These are phyloP conservation scores for Heliocidaris erythrogramma DNA, from an alignment of 35 echinoderm and acorn worm species.

Conservation along the genomic window DNA sequence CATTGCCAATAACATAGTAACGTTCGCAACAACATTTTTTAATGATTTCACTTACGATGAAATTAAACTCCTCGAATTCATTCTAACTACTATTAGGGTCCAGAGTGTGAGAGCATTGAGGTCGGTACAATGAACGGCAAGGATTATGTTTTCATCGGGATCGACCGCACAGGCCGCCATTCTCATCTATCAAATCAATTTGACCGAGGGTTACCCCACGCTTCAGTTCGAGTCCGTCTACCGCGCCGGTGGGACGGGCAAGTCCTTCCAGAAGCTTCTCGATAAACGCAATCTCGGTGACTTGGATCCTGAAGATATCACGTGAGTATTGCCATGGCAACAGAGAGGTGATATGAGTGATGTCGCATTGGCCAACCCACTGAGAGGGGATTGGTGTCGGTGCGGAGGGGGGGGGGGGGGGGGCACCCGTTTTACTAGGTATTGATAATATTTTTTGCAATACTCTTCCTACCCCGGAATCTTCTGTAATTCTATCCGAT, in stretches of 20 bases:
- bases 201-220: background rate
- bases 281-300: conserved; percentile 62
- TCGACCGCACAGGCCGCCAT: conserved; percentile 65
- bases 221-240: conserved; percentile 68
- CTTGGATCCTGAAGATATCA: conserved; percentile 79
- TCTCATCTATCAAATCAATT: conserved; percentile 61
- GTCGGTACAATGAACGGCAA: conserved; percentile 64
- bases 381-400: background rate
- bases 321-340: conserved; percentile 39
- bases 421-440: too few relatives aligned
- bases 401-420: background rate
- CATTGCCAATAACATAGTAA: too few relatives aligned
- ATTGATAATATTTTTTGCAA: too few relatives aligned
- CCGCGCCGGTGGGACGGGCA: conserved; percentile 57
- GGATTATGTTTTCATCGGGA: conserved; percentile 61
- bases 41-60: too few relatives aligned
- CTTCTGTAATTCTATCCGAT: too few relatives aligned
- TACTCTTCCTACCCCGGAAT: too few relatives aligned
- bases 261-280: conserved; percentile 68
- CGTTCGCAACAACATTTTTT: too few relatives aligned
- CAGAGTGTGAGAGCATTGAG: conserved; percentile 68
- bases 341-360: background rate
- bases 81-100: conserved; percentile 48
- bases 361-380: background rate
- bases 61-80: too few relatives aligned